phyloP scores from a whole-genome alignment of 2,113 vertebrate genomes.

The Colossoma macropomum region DNA sequence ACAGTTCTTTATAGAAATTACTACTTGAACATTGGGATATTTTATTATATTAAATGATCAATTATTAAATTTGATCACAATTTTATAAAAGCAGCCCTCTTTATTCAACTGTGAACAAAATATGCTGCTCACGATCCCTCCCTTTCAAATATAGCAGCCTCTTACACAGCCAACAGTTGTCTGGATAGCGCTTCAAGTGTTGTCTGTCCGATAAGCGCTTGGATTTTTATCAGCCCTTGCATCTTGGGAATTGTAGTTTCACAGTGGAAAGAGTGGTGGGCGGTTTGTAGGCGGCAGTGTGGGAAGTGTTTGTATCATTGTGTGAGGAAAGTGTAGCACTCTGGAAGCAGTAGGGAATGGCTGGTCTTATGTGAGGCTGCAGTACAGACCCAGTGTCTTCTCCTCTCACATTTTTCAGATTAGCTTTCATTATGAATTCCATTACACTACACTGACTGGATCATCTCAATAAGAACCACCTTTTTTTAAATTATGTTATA shows the following conservation, averaged over 20 bases:
- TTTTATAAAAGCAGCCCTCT: too few species aligned
- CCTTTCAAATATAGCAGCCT: neutral
- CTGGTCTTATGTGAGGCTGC: slow-evolving; percentile 1
- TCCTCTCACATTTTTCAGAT: neutral
- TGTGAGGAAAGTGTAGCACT: slow-evolving; percentile 18
- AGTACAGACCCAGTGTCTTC: neutral
- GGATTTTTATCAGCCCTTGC: slow-evolving; percentile 3
- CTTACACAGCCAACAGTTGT: neutral
- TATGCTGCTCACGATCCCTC: neutral
- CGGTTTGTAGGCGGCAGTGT: slow-evolving; percentile 29
- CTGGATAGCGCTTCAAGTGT: slow-evolving; percentile 20
- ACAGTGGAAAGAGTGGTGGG: slow-evolving; percentile 20
- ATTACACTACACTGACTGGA: neutral
- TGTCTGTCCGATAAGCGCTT: neutral
- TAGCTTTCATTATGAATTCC: neutral
- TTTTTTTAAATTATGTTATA: too few species aligned
- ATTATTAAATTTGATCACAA: too few species aligned
- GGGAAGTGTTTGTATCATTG: slow-evolving; percentile 33
- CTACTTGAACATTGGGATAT: too few species aligned
- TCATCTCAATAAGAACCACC: too few species aligned
- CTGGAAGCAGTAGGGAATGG: slow-evolving; percentile 13
- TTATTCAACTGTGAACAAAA: neutral
- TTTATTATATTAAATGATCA: too few species aligned
- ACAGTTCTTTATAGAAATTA: too few species aligned
- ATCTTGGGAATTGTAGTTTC: slow-evolving; percentile 50